A percentile compares a stretch with the other conserved stretches of the same genome.
These are phyloP conservation scores for Scaptomyza reducta DNA, from an alignment of 2,888 invertebrate genomes.

Conservation along the genomic window DNA sequence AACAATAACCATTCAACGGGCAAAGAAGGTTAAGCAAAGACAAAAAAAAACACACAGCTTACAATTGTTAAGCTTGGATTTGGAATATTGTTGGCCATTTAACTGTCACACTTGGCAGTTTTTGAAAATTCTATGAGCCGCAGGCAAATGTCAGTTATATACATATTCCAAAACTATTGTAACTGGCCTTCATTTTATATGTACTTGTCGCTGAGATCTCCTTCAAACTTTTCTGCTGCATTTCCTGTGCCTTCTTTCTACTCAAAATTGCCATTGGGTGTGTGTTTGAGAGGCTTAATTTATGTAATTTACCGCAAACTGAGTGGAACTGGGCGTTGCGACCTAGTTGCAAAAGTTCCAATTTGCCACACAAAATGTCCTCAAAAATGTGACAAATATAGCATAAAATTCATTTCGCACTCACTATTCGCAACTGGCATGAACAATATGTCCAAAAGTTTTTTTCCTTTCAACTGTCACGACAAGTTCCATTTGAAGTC, in stretches of 20 bases:
- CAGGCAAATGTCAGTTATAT: constrained; percentile 60
- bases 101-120: constrained; percentile 42
- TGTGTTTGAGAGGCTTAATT: constrained; percentile 46
- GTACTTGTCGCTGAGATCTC: constrained; percentile 20
- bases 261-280: constrained; percentile 15
- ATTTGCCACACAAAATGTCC: constrained; percentile 36
- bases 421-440: neutral
- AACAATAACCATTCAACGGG: constrained; percentile 6
- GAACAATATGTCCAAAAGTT: constrained; percentile 25
- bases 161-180: neutral
- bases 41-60: constrained; percentile 5
- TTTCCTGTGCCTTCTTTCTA: constrained; percentile 39
- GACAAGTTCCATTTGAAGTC: constrained; percentile 31
- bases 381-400: constrained; percentile 72
- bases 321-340: constrained; percentile 54
- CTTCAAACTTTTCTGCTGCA: constrained; percentile 59
- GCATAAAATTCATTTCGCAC: constrained; percentile 54
- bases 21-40: constrained; percentile 68
- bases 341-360: constrained; percentile 49
- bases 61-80: neutral
- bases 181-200: constrained; percentile 44
- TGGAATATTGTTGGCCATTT: constrained; percentile 30
- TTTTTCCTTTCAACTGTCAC: constrained; percentile 35
- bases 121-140: constrained; percentile 68
- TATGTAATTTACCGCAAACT: constrained; percentile 61